A percentile compares a stretch with the other conserved stretches of the same genome.
phyloP scores from a whole-genome alignment of 1,140 invertebrate species.

The Pissodes strobi region DNA sequence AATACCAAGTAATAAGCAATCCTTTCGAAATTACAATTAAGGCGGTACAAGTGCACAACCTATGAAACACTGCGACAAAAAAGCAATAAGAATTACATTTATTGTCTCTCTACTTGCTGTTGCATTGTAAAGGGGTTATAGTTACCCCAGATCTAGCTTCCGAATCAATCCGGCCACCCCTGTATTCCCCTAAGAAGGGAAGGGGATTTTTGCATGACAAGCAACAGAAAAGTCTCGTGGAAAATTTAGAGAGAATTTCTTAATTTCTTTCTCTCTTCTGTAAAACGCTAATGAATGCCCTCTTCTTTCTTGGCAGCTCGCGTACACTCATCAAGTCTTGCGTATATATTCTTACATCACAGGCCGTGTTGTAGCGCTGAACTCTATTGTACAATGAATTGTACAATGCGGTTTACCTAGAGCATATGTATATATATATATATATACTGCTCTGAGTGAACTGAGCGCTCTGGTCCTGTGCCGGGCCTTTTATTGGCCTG shows the following conservation, averaged over 20 bases:
- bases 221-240: constrained; percentile 30
- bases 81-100: constrained; percentile 29
- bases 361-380: neutral
- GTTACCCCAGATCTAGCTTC: constrained; percentile 13
- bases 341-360: constrained; percentile 36
- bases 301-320: constrained; percentile 29
- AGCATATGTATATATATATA: no score
- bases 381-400: constrained; percentile 6
- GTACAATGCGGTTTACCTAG: constrained; percentile 17
- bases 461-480: no score
- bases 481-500: no score
- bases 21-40: constrained; percentile 36
- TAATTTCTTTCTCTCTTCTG: constrained; percentile 40
- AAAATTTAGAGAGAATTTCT: constrained; percentile 40
- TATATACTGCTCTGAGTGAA: no score
- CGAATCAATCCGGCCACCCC: neutral
- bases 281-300: constrained; percentile 39
- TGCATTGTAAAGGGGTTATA: constrained; percentile 34
- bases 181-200: neutral
- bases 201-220: constrained; percentile 34
- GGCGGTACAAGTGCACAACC: constrained; percentile 33
- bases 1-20: constrained; percentile 12
- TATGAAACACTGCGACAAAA: constrained; percentile 24
- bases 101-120: constrained; percentile 34
- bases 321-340: constrained; percentile 36